These are phyloP conservation scores for Coleophora flavipennella DNA, from an alignment of 2,888 invertebrate genomes.

Conservation along the genomic window DNA sequence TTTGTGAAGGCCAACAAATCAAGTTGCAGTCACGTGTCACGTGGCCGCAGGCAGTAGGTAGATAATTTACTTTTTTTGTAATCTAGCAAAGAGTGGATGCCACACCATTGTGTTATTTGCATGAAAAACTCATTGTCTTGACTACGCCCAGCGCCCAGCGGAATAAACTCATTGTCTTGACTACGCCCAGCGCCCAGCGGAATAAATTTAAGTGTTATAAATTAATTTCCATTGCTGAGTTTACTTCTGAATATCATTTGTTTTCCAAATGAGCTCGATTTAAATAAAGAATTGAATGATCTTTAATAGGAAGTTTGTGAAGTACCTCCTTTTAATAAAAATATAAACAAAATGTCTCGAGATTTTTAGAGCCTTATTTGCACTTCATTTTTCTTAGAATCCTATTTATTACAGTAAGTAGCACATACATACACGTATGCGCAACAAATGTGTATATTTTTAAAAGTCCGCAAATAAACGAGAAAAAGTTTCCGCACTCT, in stretches of 20 bases:
- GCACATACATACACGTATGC: too few species aligned
- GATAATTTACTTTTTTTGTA: conserved; percentile 19
- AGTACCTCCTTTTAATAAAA: too few species aligned
- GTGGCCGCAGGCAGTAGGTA: conserved; percentile 4
- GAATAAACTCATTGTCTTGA: conserved; percentile 32
- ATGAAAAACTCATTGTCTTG: conserved; percentile 39
- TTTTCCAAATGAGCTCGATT: conserved; percentile 15
- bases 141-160: conserved; percentile 17
- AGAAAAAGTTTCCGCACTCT: conserved; percentile 4
- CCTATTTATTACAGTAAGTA: too few species aligned
- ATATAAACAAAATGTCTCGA: too few species aligned
- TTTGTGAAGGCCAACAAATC: too few species aligned
- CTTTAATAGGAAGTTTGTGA: too few species aligned
- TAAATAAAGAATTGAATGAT: conserved; percentile 4
- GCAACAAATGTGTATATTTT: conserved; percentile 1
- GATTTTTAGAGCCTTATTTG: too few species aligned
- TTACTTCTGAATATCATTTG: conserved; percentile 13
- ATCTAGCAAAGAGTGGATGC: conserved; percentile 20
- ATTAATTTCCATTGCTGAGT: conserved; percentile 20
- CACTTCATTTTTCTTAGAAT: too few species aligned
- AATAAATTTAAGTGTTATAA: conserved; percentile 19
- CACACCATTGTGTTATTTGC: conserved; percentile 30
- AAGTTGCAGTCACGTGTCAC: too few species aligned
- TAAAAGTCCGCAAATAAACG: conserved; percentile 8
- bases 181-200: conserved; percentile 18